phyloP scores from a whole-genome alignment of 2,797 vertebrate genomes.

The Oreortyx pictus region DNA sequence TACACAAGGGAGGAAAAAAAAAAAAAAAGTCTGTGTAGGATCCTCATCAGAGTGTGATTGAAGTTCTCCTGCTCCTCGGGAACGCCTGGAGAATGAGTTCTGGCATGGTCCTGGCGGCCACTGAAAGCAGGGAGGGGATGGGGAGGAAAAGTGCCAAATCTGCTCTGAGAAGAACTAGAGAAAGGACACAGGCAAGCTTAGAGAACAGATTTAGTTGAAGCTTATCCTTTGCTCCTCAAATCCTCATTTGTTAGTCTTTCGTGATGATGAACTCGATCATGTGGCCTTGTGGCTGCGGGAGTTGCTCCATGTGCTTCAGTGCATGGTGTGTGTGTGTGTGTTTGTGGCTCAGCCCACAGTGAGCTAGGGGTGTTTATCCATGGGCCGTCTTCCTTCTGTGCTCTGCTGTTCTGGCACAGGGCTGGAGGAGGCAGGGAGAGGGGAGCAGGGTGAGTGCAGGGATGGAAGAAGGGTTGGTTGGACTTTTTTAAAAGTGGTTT shows the following conservation, averaged over 20 bases:
- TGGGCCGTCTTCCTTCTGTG: not conserved
- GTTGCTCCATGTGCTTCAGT: not conserved
- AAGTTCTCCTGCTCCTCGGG: not conserved
- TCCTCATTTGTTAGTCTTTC: not conserved
- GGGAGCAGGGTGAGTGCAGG: not conserved
- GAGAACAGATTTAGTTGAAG: not conserved
- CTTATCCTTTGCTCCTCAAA: not conserved
- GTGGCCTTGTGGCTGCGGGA: not conserved
- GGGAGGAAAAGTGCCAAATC: not conserved
- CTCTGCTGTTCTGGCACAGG: rapidly evolving
- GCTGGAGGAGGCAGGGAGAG: not conserved
- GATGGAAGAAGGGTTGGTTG: not conserved
- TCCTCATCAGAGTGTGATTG: not conserved
- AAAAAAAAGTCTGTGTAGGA: not conserved
- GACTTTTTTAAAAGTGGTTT: not conserved
- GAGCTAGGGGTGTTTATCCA: rapidly evolving
- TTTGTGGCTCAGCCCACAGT: not conserved
- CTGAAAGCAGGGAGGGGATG: not conserved
- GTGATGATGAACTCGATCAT: not conserved
- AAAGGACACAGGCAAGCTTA: not conserved
- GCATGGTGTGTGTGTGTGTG: not conserved
- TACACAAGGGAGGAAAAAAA: not conserved
- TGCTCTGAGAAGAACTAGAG: not conserved
- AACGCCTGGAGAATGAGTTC: not conserved
- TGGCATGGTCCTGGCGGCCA: not conserved